Base-by-base conservation (phyloP, 2,113 vertebrate genomes). In the Penelope pileata region DNA sequence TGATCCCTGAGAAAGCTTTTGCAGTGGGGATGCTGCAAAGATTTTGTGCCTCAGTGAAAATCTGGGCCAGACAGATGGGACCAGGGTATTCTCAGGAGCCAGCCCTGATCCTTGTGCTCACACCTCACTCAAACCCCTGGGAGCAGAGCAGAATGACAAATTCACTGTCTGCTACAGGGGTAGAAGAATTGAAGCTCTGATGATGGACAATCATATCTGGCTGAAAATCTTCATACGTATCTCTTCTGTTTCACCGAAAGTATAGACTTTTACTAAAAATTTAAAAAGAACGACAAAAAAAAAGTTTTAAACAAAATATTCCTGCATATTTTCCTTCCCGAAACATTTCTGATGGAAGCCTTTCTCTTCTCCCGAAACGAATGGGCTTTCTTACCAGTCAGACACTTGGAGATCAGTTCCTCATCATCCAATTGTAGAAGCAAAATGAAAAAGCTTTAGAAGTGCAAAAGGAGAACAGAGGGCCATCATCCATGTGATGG, bases 1-100 rank as follows among this genome's bases (percentile, higher is more conserved):
- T 47, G n/a, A 23, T 68, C 76, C 73, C 75, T 32, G 48, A 86
- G 80, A 80, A 81, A 75, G 10, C 16, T 27, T 50, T 29, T 45
- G 22, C 1, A 1, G 30, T 6, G 42, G 36, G 75, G 21, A 16
- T 69, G 38, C 27, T 77, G 66, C n/a, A 74, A 60, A 73, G 32
- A 12, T 7, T 15, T 53, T 4, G 4, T 23, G 38, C 21, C 1
- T 0, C 48, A 3, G 30, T 14, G n/a, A 66, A 85, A 73, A 69
- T 7, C 10, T 68, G 21, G 10, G 15, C 6, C 15, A 54, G 19
- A 2, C 15, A 54, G 48, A 51, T n/a, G 27, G 7, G 30, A 76
- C 4, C 6, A 12, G 42, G 42, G 47, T 7, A 32, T 19, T 58
- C 38, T 74, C 38, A 64, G 72, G 32, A 83, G 18, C 14, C 18